Evolutionary conservation across 2,113 vertebrate species (phyloP).

Genomic region (Agelaius tricolor): DNA sequence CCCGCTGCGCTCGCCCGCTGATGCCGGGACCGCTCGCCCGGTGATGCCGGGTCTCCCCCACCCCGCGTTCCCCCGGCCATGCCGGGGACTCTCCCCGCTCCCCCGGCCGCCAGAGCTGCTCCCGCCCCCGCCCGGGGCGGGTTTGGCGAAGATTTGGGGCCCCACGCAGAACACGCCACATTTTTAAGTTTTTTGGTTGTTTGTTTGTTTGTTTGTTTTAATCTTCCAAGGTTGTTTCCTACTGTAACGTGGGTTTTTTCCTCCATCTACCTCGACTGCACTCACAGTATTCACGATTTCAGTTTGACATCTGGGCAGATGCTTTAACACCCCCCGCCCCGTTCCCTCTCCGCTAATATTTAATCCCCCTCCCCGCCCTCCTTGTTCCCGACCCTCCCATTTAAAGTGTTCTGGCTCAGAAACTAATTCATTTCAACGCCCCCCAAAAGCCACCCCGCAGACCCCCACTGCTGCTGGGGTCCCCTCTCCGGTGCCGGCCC

Average conservation of each 20-base stretch:
- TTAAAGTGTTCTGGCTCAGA: constrained; percentile 63
- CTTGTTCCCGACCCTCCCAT: neutral
- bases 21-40: constrained; percentile 51
- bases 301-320: constrained; percentile 58
- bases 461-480: neutral
- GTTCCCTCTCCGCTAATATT: neutral
- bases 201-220: neutral
- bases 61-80: constrained; percentile 51
- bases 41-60: constrained; percentile 59
- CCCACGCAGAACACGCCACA: neutral
- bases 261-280: constrained; percentile 91
- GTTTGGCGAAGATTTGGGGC: constrained; percentile 72
- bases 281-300: constrained; percentile 81
- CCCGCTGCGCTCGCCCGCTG: constrained; percentile 70
- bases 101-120: constrained; percentile 58
- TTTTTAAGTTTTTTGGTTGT: neutral
- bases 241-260: constrained; percentile 67
- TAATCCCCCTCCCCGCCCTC: neutral
- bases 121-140: neutral
- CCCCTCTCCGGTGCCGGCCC: neutral
- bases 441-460: neutral
- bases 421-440: constrained; percentile 35
- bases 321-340: constrained; percentile 1
- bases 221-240: constrained; percentile 56
- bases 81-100: neutral